These are phyloP conservation scores for Pseudochaenichthys georgianus DNA, from an alignment of 2,797 vertebrate species.

Conservation along the genomic window DNA sequence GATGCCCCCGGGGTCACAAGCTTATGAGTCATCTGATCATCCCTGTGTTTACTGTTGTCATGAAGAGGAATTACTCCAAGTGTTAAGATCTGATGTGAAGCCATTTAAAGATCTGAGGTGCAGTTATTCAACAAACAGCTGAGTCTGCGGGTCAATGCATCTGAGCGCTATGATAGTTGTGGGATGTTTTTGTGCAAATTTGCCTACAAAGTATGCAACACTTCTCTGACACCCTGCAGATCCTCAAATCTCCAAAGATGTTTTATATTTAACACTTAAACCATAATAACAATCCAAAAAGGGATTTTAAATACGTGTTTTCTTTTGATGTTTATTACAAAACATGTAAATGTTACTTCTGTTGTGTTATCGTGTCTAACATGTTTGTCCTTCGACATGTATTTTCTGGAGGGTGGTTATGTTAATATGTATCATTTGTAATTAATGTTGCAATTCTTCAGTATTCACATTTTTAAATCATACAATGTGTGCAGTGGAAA, in stretches of 20 bases:
- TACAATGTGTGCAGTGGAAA: conserved; percentile 64
- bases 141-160: conserved; percentile 26
- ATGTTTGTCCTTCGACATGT: conserved; percentile 51
- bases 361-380: conserved; percentile 33
- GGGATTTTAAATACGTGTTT: conserved; percentile 48
- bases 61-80: conserved; percentile 28
- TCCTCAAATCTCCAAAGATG: conserved; percentile 54
- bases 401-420: conserved; percentile 43
- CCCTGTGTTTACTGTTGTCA: conserved; percentile 58
- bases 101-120: not conserved
- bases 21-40: conserved; percentile 58
- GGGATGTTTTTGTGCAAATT: conserved; percentile 22
- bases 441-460: conserved; percentile 65
- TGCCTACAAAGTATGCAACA: conserved; percentile 61
- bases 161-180: not conserved
- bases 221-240: conserved; percentile 31
- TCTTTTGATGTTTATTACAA: conserved; percentile 27
- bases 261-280: conserved; percentile 54
- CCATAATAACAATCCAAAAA: conserved; percentile 34
- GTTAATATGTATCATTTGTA: conserved; percentile 67
- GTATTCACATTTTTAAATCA: conserved; percentile 64
- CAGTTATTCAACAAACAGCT: conserved; percentile 9
- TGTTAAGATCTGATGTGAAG: conserved; percentile 7
- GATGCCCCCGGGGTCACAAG: conserved; percentile 5
- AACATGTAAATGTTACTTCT: conserved; percentile 45